phyloP scores from a whole-genome alignment of 2,888 invertebrate genomes.

The Julus scandinavius region DNA sequence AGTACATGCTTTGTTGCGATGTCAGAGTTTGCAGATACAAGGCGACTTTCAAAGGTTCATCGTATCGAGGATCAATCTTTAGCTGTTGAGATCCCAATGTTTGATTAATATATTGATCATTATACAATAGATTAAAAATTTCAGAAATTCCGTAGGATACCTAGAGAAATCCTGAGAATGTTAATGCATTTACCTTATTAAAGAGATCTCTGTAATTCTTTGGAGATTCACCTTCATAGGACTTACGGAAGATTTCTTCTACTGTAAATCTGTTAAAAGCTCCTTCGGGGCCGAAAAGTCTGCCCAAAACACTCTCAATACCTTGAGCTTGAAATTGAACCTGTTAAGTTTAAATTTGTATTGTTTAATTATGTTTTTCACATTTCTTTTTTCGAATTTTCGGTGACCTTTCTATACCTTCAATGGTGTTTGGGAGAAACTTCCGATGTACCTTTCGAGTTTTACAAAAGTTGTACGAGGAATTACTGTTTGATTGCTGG shows the following conservation, averaged over 20 bases:
- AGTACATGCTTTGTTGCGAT: neutral
- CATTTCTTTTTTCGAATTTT: too few species aligned
- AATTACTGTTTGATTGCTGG: slow-evolving; percentile 49
- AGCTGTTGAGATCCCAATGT: neutral
- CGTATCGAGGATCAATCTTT: slow-evolving; percentile 48
- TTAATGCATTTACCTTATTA: slow-evolving; percentile 34
- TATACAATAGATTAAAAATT: neutral
- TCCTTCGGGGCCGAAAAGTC: slow-evolving; percentile 50
- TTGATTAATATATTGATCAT: neutral
- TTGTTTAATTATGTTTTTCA: neutral
- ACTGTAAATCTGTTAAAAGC: slow-evolving; percentile 36
- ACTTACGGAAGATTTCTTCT: neutral
- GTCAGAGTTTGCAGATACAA: neutral
- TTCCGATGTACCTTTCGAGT: slow-evolving; percentile 12
- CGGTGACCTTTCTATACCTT: neutral
- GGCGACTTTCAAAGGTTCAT: slow-evolving; percentile 7
- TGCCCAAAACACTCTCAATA: slow-evolving; percentile 36
- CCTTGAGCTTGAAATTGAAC: slow-evolving; percentile 42
- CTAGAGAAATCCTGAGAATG: too few species aligned
- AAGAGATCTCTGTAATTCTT: slow-evolving; percentile 49
- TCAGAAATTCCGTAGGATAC: neutral
- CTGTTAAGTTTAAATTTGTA: neutral
- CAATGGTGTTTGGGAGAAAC: slow-evolving; percentile 47
- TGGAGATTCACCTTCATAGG: slow-evolving; percentile 44
- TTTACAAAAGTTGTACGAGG: neutral